Evolutionary conservation across 2,888 invertebrate genomes (phyloP).

Genomic region (Elmis aenea): DNA sequence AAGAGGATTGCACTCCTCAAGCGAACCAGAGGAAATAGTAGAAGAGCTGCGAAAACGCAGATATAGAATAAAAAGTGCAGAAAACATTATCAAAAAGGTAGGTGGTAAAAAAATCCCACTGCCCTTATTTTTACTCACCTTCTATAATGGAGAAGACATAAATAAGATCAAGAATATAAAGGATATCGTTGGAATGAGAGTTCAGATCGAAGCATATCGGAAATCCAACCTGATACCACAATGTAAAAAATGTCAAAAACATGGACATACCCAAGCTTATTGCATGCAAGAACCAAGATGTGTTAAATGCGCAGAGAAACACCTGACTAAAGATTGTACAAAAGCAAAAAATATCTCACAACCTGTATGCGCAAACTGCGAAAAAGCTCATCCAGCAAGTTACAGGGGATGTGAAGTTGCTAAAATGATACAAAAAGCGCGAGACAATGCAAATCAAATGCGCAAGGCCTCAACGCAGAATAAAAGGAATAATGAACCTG

Average conservation of each 20-base stretch:
- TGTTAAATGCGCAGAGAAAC: constrained; percentile 23
- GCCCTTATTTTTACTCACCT: constrained; percentile 10
- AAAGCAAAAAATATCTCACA: constrained; percentile 13
- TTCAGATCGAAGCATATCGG: constrained; percentile 8
- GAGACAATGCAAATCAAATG: no score
- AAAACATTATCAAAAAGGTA: constrained; percentile 4
- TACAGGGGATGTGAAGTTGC: no score
- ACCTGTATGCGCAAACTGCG: no score
- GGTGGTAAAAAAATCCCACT: constrained; percentile 7
- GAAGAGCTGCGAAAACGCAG: constrained; percentile 2
- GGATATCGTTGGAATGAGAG: constrained; percentile 8
- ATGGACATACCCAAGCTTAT: constrained; percentile 15
- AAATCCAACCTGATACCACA: constrained; percentile 13
- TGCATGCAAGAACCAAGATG: constrained; percentile 16
- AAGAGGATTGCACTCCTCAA: constrained; percentile 4
- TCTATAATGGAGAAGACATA: constrained; percentile 4
- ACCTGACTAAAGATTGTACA: constrained; percentile 10
- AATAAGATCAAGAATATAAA: constrained; percentile 5
- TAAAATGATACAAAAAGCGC: no score
- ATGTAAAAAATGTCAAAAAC: constrained; percentile 14
- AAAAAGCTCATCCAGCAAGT: no score
- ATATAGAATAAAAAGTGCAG: constrained; percentile 1
- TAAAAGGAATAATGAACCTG: no score
- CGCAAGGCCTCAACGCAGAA: no score
- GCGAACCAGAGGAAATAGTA: constrained; percentile 4